Conservation (phyloP, 2,113 vertebrate species). For the Ceyx melanurus region DNA sequence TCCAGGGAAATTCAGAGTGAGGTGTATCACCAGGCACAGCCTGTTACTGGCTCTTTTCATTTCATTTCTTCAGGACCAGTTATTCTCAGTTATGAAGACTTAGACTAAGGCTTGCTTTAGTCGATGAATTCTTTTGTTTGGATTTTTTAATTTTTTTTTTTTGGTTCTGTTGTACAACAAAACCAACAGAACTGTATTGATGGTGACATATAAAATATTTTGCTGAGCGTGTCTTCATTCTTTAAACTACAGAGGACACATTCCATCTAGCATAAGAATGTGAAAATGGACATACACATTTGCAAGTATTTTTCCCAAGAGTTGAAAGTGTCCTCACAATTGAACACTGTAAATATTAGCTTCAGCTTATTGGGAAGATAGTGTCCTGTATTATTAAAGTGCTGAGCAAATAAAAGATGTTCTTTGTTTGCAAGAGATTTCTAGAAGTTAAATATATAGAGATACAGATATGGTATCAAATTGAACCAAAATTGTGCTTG, state of each 20-base stretch:
- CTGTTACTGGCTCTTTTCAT: background rate
- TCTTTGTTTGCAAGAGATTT: constrained; percentile 46
- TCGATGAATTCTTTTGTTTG: background rate
- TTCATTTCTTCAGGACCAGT: background rate
- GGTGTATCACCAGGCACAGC: background rate
- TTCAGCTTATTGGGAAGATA: constrained; percentile 28
- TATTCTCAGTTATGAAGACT: background rate
- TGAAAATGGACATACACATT: background rate
- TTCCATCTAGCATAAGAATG: background rate
- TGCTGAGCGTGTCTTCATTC: background rate
- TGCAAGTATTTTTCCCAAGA: background rate
- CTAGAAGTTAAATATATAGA: constrained; percentile 4
- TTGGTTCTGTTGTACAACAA: background rate
- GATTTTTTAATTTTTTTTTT: background rate
- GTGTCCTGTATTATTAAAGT: constrained; percentile 25
- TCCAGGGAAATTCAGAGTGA: background rate
- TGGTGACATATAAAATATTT: background rate
- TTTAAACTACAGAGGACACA: background rate
- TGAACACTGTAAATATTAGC: constrained; percentile 52
- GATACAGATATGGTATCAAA: background rate
- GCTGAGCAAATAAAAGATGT: constrained; percentile 22
- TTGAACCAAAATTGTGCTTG: background rate
- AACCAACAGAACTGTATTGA: background rate
- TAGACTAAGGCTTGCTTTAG: background rate
- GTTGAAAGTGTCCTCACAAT: background rate